phyloP scores from a whole-genome alignment of 2,113 vertebrate species.

The Chelonoidis abingdonii region DNA sequence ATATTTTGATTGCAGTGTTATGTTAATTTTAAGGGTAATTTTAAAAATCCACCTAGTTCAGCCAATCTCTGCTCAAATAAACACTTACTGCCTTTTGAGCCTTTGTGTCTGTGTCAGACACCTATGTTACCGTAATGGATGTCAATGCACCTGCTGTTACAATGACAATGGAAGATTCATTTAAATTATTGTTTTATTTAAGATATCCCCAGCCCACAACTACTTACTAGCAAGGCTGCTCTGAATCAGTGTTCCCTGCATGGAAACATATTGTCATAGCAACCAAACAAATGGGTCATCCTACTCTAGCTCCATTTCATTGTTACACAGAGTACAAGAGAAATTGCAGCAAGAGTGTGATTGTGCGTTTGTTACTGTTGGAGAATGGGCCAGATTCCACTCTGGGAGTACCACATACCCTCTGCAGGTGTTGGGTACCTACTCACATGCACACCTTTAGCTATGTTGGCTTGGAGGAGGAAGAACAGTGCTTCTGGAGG shows the following conservation, averaged over 20 bases:
- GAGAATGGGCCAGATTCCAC: neutral
- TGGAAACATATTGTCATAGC: neutral
- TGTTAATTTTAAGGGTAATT: neutral
- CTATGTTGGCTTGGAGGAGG: rapidly evolving
- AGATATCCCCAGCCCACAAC: neutral
- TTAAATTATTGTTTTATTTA: neutral
- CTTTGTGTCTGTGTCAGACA: neutral
- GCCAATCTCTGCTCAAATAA: neutral
- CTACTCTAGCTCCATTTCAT: neutral
- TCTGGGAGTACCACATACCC: neutral
- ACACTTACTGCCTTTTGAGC: neutral
- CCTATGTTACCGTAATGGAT: neutral
- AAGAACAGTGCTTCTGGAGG: neutral
- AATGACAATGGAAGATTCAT: neutral
- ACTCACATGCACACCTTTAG: neutral
- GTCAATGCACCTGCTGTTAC: neutral
- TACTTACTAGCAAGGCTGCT: neutral
- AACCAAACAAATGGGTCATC: neutral
- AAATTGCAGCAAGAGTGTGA: neutral
- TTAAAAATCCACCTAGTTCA: neutral
- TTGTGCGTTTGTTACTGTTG: neutral
- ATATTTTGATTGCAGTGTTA: neutral
- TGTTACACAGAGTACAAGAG: neutral
- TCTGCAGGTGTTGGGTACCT: neutral
- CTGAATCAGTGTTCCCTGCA: neutral